These are phyloP conservation scores for Spinus pinus DNA, from an alignment of 2,797 vertebrate genomes.

Conservation along the genomic window DNA sequence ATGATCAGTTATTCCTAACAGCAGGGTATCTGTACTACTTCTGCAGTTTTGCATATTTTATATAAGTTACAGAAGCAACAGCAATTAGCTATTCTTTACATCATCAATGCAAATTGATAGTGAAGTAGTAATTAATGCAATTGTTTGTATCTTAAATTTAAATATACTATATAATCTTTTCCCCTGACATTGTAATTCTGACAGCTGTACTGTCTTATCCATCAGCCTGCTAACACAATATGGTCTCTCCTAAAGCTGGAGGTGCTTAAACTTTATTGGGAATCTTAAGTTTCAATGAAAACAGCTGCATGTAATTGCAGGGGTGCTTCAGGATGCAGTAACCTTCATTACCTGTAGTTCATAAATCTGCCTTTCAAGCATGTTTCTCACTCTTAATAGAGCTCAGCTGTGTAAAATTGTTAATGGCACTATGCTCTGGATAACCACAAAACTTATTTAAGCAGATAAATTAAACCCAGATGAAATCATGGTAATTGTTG, in stretches of 20 bases:
- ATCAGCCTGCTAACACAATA: not conserved
- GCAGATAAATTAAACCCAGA: not conserved
- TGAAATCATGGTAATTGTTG: not conserved
- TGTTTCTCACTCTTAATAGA: not conserved
- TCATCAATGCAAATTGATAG: not conserved
- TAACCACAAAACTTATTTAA: not conserved
- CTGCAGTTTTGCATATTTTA: not conserved
- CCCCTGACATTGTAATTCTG: not conserved
- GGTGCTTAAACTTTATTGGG: not conserved
- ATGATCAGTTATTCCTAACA: not conserved
- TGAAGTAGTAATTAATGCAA: not conserved
- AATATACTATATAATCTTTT: not conserved
- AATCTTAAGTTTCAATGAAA: not conserved
- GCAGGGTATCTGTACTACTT: not conserved
- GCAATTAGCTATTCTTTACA: not conserved
- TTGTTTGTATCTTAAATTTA: not conserved
- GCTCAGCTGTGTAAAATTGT: not conserved
- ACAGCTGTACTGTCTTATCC: not conserved
- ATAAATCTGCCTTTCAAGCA: not conserved
- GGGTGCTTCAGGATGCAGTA: not conserved
- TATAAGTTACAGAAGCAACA: not conserved
- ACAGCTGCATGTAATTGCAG: not conserved
- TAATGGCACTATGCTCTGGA: not conserved
- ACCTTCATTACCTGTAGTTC: not conserved
- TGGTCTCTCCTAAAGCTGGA: not conserved